Evolutionary conservation across 2,888 invertebrate species (phyloP), one percentile per base, ranked within the genome.

Genomic region (Clitarchus hookeri): DNA sequence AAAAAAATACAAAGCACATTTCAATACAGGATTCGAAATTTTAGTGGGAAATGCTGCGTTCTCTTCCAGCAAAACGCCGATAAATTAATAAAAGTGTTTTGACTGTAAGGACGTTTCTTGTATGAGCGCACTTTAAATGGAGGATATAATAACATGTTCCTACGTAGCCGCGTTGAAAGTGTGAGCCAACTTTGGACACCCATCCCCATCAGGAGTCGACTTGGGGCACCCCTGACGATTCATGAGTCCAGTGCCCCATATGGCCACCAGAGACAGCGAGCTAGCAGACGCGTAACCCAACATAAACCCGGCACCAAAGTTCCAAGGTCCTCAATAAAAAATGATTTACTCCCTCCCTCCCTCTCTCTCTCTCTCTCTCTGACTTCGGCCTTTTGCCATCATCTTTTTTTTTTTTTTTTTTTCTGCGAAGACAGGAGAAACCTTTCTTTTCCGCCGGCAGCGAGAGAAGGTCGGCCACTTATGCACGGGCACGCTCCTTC

Each of bases 241-340:
- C 65, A 65, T 65, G 65, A 65, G 65, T 65, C 65, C 65, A 65
- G 65, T 65, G 65, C 65, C 65, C 65, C 65, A 65, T 65, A 65
- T 65, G 65, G 65, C 65, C 65, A 65, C 65, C 65, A 65, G 65
- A 65, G 65, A 65, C 65, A 65, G 65, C 65, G 11, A 65, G 65
- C 65, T 19, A 65, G 65, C 65, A 65, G 65, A 65, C 65, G 65
- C n/a, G 65, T 8, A 65, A 23, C 65, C 65, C 65, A n/a, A 65
- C 65, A 65, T 65, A 65, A 65, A 65, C 65, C 65, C n/a, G 65
- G 16, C 65, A 65, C 65, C 65, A 65, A 65, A 65, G 65, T 65
- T 65, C 65, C 65, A 65, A 65, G 65, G 65, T 65, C 65, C n/a
- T 19, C 65, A 65, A 65, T 65, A 65, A 65, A 65, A 65, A 65